These are phyloP conservation scores for Equus quagga DNA, from an alignment of 2,113 vertebrate genomes.

Conservation along the genomic window DNA sequence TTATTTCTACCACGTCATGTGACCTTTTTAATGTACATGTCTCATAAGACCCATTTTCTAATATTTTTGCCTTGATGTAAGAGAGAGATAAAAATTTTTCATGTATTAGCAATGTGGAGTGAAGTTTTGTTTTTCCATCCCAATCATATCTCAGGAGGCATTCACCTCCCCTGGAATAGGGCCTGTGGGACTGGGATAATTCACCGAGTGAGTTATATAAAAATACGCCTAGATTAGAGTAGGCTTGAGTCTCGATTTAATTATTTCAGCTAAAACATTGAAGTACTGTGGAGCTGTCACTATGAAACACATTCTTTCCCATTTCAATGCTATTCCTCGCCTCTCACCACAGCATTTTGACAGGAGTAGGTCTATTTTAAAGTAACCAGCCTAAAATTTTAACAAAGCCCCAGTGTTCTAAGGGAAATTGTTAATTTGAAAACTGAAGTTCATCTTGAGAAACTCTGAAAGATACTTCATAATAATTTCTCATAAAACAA, in stretches of 20 bases:
- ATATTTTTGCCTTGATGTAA: neutral
- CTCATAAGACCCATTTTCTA: neutral
- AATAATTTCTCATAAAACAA: conserved; percentile 47
- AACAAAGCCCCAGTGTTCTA: conserved; percentile 54
- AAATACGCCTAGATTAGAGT: conserved; percentile 3
- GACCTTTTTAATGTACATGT: neutral
- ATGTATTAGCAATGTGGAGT: neutral
- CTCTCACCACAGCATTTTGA: conserved; percentile 41
- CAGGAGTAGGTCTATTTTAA: conserved; percentile 60
- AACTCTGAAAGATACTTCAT: neutral
- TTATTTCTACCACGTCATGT: neutral
- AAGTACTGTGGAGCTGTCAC: conserved; percentile 41
- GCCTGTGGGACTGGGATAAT: conserved; percentile 35
- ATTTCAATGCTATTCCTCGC: neutral
- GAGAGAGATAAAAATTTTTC: neutral
- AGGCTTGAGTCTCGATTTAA: conserved; percentile 52
- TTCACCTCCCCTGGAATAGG: neutral
- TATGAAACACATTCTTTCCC: neutral
- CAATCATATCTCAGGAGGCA: neutral
- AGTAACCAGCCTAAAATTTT: conserved; percentile 25
- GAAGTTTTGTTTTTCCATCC: neutral
- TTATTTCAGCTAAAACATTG: conserved; percentile 58
- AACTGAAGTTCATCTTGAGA: conserved; percentile 50
- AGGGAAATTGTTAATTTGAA: conserved; percentile 59
- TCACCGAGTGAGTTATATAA: conserved; percentile 44